Evolutionary conservation across 2,888 invertebrate genomes (phyloP).

Genomic region (Cheilosia variabilis): DNA sequence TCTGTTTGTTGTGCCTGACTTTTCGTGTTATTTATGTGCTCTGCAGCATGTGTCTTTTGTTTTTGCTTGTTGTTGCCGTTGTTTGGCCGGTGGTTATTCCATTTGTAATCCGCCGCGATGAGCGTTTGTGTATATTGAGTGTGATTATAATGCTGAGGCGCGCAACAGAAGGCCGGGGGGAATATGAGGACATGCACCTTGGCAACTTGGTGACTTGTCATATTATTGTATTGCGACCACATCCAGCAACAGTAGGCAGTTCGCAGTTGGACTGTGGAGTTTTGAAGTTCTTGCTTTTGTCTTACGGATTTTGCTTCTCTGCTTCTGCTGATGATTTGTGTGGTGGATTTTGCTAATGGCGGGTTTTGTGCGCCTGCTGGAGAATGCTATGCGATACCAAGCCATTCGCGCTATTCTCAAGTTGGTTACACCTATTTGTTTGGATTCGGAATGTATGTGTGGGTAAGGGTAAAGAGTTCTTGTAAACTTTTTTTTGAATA

Average conservation of each 20-base stretch:
- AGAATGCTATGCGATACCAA: constrained; percentile 41
- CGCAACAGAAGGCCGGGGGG: constrained; percentile 1
- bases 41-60: constrained; percentile 67
- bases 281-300: constrained; percentile 22
- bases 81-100: constrained; percentile 67
- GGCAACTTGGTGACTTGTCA: constrained; percentile 71
- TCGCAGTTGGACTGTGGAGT: constrained; percentile 44
- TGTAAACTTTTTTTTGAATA: too few species aligned
- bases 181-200: constrained; percentile 63
- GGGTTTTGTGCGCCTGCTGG: constrained; percentile 42
- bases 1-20: constrained; percentile 64
- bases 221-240: constrained; percentile 60
- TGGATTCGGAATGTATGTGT: too few species aligned
- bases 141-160: constrained; percentile 34
- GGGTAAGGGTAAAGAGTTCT: too few species aligned
- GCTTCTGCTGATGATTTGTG: constrained; percentile 53
- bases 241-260: constrained; percentile 31
- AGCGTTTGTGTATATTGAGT: constrained; percentile 47
- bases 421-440: too few species aligned
- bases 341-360: constrained; percentile 59
- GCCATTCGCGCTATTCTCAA: not conserved
- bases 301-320: constrained; percentile 18
- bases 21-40: constrained; percentile 64
- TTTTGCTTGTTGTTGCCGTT: constrained; percentile 51
- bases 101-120: constrained; percentile 62